Percentiles rank a stretch among this genome's conserved stretches.
Conservation (phyloP, 2,797 vertebrate genomes). For the Alouatta caraya region DNA sequence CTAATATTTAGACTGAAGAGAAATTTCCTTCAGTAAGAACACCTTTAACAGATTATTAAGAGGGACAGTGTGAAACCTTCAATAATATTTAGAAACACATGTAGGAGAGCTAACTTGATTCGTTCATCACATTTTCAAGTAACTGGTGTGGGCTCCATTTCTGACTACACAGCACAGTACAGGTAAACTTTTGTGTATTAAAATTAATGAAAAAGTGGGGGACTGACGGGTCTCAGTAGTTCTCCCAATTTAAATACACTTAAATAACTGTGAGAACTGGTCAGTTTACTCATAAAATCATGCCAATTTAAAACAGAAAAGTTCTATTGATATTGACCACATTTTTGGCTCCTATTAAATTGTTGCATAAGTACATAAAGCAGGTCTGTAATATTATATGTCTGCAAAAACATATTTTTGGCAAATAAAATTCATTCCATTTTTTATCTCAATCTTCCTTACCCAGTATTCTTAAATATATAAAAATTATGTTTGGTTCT, state of each 20-base stretch:
- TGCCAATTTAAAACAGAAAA: slow-evolving; percentile 76
- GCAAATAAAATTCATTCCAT: slow-evolving; percentile 80
- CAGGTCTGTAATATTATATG: slow-evolving; percentile 53
- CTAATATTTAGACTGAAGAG: slow-evolving; percentile 41
- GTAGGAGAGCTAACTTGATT: slow-evolving; percentile 44
- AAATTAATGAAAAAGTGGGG: slow-evolving; percentile 56
- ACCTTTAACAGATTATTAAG: slow-evolving; percentile 68
- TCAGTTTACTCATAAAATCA: slow-evolving; percentile 71
- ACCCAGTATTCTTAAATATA: slow-evolving; percentile 69
- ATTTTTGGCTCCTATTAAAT: slow-evolving; percentile 76
- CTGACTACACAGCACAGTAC: slow-evolving; percentile 32
- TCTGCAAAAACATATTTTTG: slow-evolving; percentile 76
- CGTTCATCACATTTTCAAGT: slow-evolving; percentile 59
- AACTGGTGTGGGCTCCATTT: slow-evolving; percentile 45
- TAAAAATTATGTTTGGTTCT: slow-evolving; percentile 58
- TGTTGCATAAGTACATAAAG: slow-evolving; percentile 72
- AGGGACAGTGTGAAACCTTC: slow-evolving; percentile 65
- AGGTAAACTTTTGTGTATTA: slow-evolving; percentile 59
- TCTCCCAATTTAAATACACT: slow-evolving; percentile 70
- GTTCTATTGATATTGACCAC: slow-evolving; percentile 65
- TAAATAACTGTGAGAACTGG: slow-evolving; percentile 77
- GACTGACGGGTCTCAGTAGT: slow-evolving; percentile 62
- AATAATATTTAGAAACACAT: slow-evolving; percentile 65
- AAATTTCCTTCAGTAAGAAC: slow-evolving; percentile 43
- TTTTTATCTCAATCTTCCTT: slow-evolving; percentile 74